Percentiles rank a stretch among this genome's conserved stretches.
Conservation (phyloP, 2,797 vertebrate species). For the Delichon dasypus region DNA sequence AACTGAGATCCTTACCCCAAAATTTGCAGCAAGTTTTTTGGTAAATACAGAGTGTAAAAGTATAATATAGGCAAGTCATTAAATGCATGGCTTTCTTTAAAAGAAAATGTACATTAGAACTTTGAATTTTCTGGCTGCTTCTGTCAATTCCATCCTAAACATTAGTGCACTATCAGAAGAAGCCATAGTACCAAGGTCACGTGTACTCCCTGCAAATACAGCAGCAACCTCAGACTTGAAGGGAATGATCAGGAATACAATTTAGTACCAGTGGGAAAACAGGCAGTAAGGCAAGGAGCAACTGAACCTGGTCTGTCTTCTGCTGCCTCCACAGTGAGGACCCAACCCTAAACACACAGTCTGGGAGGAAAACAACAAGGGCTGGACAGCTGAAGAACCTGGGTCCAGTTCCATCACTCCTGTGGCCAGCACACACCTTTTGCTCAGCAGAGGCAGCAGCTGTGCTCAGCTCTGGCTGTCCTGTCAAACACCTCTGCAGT, state of each 20-base stretch:
- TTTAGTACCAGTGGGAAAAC: background rate
- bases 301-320: background rate
- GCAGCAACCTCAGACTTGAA: background rate
- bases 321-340: background rate
- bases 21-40: background rate
- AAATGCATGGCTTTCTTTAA: background rate
- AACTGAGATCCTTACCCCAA: background rate
- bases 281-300: background rate
- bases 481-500: background rate
- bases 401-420: background rate
- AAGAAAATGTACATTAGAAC: background rate
- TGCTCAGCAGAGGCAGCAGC: background rate
- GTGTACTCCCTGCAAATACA: background rate
- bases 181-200: background rate
- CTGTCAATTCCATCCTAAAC: background rate
- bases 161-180: background rate
- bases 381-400: background rate
- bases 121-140: background rate
- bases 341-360: accelerated
- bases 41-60: background rate
- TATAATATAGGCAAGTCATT: background rate
- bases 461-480: background rate
- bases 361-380: background rate
- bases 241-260: background rate
- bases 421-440: background rate